phyloP scores from a whole-genome alignment of 2,888 invertebrate species.

The Ectemnius continuus region DNA sequence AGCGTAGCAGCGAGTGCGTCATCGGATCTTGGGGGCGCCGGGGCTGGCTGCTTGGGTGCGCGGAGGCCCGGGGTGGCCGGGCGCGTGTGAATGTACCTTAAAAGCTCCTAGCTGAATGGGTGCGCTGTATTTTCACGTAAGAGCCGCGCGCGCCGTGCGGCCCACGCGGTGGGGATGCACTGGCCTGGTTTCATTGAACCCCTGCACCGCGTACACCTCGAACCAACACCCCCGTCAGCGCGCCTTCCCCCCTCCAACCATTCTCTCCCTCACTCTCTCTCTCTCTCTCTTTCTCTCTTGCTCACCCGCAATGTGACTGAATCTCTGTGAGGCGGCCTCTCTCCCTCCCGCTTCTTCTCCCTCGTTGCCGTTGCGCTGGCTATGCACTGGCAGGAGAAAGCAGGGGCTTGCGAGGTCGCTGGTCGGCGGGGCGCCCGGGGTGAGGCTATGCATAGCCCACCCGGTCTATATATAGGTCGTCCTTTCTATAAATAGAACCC shows the following conservation, averaged over 20 bases:
- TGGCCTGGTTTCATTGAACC: slow-evolving; percentile 76
- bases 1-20: slow-evolving; percentile 41
- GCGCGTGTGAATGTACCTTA: slow-evolving; percentile 58
- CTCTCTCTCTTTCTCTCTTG: no score
- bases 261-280: no score
- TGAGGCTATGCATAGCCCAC: slow-evolving; percentile 74
- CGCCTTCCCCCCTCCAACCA: slow-evolving; percentile 38
- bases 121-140: slow-evolving; percentile 65
- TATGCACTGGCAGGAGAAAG: slow-evolving; percentile 33
- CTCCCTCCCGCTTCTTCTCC: no score
- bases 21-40: slow-evolving; percentile 26
- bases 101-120: slow-evolving; percentile 59
- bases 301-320: no score
- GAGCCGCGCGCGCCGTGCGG: slow-evolving; percentile 39
- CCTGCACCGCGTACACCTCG: slow-evolving; percentile 61
- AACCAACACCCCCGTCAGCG: neutral
- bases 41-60: neutral
- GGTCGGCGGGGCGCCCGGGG: slow-evolving; percentile 56
- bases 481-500: slow-evolving; percentile 76
- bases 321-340: no score
- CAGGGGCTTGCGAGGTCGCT: slow-evolving; percentile 44
- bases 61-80: neutral
- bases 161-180: slow-evolving; percentile 52
- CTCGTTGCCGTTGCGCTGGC: slow-evolving; percentile 40
- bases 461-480: slow-evolving; percentile 75